Evolutionary conservation across 1,140 invertebrate species (phyloP).

Genomic region (Medauroidea extradentata): DNA sequence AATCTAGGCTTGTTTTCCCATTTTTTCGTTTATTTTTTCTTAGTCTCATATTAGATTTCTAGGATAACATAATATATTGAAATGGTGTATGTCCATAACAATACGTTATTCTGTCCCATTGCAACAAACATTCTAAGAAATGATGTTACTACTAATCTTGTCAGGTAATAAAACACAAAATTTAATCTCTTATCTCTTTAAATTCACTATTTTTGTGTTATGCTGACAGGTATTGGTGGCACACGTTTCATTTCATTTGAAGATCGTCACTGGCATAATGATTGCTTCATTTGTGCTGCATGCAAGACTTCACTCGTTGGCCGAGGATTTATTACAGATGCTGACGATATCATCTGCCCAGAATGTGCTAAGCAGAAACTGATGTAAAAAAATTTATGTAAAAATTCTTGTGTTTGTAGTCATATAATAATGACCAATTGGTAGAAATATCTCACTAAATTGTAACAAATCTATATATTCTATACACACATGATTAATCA

Average conservation of each 20-base stretch:
- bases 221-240: constrained; percentile 83
- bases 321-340: constrained; percentile 98
- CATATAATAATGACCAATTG: neutral
- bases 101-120: too few relatives aligned
- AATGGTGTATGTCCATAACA: too few relatives aligned
- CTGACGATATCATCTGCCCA: constrained; percentile 94
- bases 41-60: too few relatives aligned
- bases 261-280: constrained; percentile 99
- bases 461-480: neutral
- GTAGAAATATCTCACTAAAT: neutral
- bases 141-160: too few relatives aligned
- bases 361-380: constrained; percentile 97
- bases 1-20: too few relatives aligned
- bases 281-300: constrained; percentile 96
- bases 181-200: too few relatives aligned
- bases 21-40: too few relatives aligned
- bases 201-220: too few relatives aligned
- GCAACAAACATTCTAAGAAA: too few relatives aligned
- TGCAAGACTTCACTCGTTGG: constrained; percentile 95
- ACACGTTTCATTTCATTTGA: constrained; percentile 99
- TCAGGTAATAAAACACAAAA: too few relatives aligned
- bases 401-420: neutral
- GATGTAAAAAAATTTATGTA: constrained; percentile 56
- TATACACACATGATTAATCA: neutral
- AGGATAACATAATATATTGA: too few relatives aligned